phyloP scores from a whole-genome alignment of 2,888 invertebrate genomes.

The Troilus luridus region DNA sequence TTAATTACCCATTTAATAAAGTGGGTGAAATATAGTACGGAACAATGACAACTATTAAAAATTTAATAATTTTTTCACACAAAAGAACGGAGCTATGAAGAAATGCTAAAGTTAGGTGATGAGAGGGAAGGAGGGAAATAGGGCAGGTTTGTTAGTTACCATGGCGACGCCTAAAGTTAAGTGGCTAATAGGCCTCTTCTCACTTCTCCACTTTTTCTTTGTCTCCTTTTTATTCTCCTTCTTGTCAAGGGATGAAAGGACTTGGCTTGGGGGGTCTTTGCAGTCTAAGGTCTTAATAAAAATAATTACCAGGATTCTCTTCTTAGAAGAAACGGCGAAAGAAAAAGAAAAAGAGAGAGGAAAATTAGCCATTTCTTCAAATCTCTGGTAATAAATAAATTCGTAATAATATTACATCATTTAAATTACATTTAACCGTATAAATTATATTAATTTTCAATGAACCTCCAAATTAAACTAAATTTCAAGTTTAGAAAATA shows the following conservation, averaged over 20 bases:
- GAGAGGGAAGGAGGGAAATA: neutral
- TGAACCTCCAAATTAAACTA: no score
- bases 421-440: no score
- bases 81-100: neutral
- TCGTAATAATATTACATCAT: no score
- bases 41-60: neutral
- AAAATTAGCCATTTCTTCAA: no score
- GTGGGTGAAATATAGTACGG: no score
- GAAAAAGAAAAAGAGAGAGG: no score
- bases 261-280: neutral
- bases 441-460: no score
- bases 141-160: constrained; percentile 23
- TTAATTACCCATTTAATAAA: no score
- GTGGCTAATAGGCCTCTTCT: constrained; percentile 30
- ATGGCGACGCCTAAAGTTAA: constrained; percentile 37
- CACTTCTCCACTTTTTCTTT: constrained; percentile 20
- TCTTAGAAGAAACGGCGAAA: no score
- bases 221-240: constrained; percentile 13
- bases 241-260: neutral
- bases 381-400: no score
- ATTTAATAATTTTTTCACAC: neutral
- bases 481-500: no score
- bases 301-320: neutral
- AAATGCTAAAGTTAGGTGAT: neutral
- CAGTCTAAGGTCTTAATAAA: neutral